Percentiles rank a stretch among this genome's conserved stretches.
Conservation (phyloP, 1,140 invertebrate species). For the Laodelphax striatellus region DNA sequence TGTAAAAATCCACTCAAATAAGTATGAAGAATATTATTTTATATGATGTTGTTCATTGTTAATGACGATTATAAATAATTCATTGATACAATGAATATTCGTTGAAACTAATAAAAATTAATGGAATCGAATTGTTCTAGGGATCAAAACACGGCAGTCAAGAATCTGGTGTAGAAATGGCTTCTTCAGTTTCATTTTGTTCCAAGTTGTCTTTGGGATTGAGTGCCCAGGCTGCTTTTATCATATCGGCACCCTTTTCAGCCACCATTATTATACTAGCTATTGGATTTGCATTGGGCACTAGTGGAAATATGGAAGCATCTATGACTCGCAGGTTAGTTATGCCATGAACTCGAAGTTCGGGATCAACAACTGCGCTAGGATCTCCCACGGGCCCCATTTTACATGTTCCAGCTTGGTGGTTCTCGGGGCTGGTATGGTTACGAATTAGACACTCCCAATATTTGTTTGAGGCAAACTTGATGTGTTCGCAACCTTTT, state of each 20-base stretch:
- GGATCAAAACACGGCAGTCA: too few relatives aligned
- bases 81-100: too few relatives aligned
- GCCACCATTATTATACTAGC: slow-evolving; percentile 40
- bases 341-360: slow-evolving; percentile 52
- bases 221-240: slow-evolving; percentile 30
- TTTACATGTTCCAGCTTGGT: slow-evolving; percentile 61
- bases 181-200: too few relatives aligned
- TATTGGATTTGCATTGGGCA: slow-evolving; percentile 39
- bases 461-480: slow-evolving; percentile 42
- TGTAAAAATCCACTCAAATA: too few relatives aligned
- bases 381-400: slow-evolving; percentile 56
- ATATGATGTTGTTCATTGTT: too few relatives aligned
- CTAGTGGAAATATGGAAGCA: slow-evolving; percentile 43
- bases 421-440: slow-evolving; percentile 49
- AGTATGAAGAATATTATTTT: too few relatives aligned
- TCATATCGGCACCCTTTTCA: slow-evolving; percentile 42
- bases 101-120: too few relatives aligned
- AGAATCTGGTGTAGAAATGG: too few relatives aligned
- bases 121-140: too few relatives aligned
- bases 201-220: too few relatives aligned
- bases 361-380: slow-evolving; percentile 49
- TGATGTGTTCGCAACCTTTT: slow-evolving; percentile 29
- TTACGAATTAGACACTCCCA: slow-evolving; percentile 51
- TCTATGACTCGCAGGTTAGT: slow-evolving; percentile 57
- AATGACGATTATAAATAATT: too few relatives aligned